Evolutionary conservation across 2,888 invertebrate genomes (phyloP), one percentile per base, ranked within the genome.

Genomic region (Drosophila hamatofila): DNA sequence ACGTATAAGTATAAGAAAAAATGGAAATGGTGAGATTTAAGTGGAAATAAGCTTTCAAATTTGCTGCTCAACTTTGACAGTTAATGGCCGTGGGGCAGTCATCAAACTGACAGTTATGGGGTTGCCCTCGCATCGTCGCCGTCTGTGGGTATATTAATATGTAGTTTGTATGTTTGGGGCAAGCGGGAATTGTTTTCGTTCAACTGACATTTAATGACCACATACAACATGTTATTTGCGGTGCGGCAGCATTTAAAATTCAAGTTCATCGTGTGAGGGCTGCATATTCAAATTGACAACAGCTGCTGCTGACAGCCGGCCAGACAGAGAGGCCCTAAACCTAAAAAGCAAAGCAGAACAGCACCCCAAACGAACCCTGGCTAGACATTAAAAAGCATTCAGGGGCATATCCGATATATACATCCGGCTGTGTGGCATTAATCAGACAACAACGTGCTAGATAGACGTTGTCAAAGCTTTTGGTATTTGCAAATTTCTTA

Each of bases 401-500:
- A 60, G 51, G 7, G 30, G 30, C 66, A 51, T 74, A 70, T 63
- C 60, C 66, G 75, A 63, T 64, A 67, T 55, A 56, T 63, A 52
- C 60, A 60, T 77, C 75, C 77, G 79, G 60, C 37, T 39, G 63
- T 23, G 39, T 9, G 42, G 69, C 66, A 78, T 77, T 78, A 70
- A 70, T 70, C 70, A 74, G 65, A 46, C 66, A 39, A 55, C 63
- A 49, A 67, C 60, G 65, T 58, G 78, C 61, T 52, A 48, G 21
- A 62, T 64, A 52, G 66, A 75, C 44, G 30, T 37, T 75, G 75
- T 75, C 77, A 79, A 75, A 79, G 79, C 79, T 63, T 67, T 59
- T 48, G 75, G 48, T 85, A 63, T 82, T 83, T 88, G 88, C 83
- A 88, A 84, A 84, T 83, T 83, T 88, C 88, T 88, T 85, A 88